Evolutionary conservation across 2,797 vertebrate genomes (phyloP).

Genomic region (Oreonectes daqikongensis): DNA sequence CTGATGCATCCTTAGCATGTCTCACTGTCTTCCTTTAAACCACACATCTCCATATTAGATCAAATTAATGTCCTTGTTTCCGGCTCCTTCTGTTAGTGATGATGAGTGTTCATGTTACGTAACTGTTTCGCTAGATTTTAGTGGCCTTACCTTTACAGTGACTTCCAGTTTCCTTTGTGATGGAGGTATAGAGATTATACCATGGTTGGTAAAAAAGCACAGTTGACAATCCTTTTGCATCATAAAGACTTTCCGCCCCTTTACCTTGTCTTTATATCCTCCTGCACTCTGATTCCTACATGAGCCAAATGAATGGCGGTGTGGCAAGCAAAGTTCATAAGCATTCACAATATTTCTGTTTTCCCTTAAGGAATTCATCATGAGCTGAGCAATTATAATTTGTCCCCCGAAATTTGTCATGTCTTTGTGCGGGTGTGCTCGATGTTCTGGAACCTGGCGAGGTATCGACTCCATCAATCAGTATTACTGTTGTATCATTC

Average conservation of each 20-base stretch:
- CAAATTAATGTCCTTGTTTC: conserved; percentile 4
- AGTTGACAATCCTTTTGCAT: not conserved
- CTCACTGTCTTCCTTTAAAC: conserved; percentile 33
- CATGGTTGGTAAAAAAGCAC: not conserved
- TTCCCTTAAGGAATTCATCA: conserved; percentile 75
- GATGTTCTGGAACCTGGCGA: conserved; percentile 77
- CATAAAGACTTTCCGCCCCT: not conserved
- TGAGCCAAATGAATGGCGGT: conserved; percentile 9
- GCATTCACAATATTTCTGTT: conserved; percentile 77
- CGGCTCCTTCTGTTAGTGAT: not conserved
- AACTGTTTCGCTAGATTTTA: not conserved
- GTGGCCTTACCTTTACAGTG: no score
- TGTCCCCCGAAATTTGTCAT: conserved; percentile 77
- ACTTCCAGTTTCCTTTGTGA: no score
- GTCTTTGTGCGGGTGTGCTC: conserved; percentile 71
- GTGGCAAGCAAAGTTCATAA: conserved; percentile 67
- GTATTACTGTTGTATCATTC: conserved; percentile 77
- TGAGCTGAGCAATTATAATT: conserved; percentile 74
- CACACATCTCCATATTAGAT: not conserved
- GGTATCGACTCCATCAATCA: conserved; percentile 83
- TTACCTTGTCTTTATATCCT: conserved; percentile 30
- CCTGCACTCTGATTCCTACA: not conserved
- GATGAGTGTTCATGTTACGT: not conserved
- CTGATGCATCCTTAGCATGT: conserved; percentile 17
- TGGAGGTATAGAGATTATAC: no score